phyloP scores from a whole-genome alignment of 2,113 vertebrate species.

The Thermophis baileyi region DNA sequence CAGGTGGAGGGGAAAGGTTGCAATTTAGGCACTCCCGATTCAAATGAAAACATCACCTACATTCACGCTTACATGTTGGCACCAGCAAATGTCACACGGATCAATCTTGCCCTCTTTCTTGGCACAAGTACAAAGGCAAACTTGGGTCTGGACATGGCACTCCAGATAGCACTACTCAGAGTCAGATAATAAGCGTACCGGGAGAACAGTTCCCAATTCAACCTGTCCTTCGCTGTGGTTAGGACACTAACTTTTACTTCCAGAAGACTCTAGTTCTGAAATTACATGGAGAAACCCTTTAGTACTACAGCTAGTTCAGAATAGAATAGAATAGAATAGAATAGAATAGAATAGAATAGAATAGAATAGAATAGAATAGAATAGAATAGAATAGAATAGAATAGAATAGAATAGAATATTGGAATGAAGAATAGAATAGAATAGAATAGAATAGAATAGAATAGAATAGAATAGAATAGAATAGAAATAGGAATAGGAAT shows the following conservation, averaged over 20 bases:
- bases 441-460: too few species aligned
- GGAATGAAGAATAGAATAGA: too few species aligned
- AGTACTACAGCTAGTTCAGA: neutral
- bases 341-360: too few species aligned
- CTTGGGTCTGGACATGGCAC: neutral
- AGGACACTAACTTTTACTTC: neutral
- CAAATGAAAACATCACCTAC: neutral
- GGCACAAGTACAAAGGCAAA: neutral
- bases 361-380: too few species aligned
- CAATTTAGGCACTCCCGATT: neutral
- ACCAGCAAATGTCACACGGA: neutral
- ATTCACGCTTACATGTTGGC: neutral
- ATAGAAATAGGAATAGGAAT: too few species aligned
- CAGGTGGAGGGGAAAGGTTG: neutral
- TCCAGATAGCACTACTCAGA: neutral
- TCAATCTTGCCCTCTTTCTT: neutral
- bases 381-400: too few species aligned
- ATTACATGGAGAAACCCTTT: neutral
- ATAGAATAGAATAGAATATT: too few species aligned
- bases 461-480: too few species aligned
- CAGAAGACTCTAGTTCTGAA: neutral
- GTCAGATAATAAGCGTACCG: neutral
- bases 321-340: too few species aligned
- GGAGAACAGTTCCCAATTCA: neutral
- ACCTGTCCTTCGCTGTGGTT: neutral